Evolutionary conservation across 2,888 invertebrate species (phyloP).

Genomic region (Theodoxus fluviatilis): DNA sequence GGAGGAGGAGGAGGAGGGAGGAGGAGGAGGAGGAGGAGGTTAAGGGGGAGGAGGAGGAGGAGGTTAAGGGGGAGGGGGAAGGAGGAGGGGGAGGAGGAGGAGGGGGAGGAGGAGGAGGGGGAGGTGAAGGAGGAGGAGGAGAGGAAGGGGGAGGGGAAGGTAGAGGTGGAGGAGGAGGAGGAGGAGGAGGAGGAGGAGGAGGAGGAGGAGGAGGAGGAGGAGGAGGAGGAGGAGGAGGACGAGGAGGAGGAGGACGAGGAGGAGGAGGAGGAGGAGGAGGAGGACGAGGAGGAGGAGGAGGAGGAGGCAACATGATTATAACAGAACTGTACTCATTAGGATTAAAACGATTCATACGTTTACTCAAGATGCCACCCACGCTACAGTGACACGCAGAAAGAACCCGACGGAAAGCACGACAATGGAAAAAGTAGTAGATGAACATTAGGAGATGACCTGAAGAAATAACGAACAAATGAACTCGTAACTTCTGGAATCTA

Average conservation of each 20-base stretch:
- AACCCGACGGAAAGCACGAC: not conserved
- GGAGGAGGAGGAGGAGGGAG: no score
- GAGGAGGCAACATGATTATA: not conserved
- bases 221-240: not conserved
- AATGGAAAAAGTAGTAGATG: no score
- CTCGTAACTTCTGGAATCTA: no score
- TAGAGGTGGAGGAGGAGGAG: not conserved
- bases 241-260: not conserved
- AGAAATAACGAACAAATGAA: no score
- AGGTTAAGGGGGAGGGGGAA: not conserved
- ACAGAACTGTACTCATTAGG: no score
- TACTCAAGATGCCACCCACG: not conserved
- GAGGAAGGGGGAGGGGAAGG: not conserved
- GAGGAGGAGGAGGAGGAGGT: not conserved
- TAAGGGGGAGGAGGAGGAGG: not conserved
- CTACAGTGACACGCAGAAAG: not conserved
- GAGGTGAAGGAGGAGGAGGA: not conserved
- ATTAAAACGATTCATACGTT: not conserved
- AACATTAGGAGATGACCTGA: no score
- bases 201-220: not conserved
- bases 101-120: not conserved
- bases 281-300: constrained; percentile 1
- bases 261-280: not conserved
- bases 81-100: not conserved
- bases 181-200: not conserved